These are phyloP conservation scores for human (Homo sapiens) DNA, from an alignment of 2,113 vertebrate genomes.

Conservation along the genomic window GRCh38 chr2:16781501-16782000, in stretches of 20 bases:
- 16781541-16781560: not conserved
- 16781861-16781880: not conserved
- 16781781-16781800: not conserved
- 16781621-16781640: not conserved
- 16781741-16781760: not conserved
- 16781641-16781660: not conserved
- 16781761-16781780: accelerated
- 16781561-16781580: no score
- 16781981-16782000: no score
- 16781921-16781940: accelerated
- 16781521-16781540: not conserved
- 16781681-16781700: not conserved
- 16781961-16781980: not conserved
- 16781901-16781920: not conserved
- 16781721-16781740: not conserved
- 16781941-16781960: not conserved
- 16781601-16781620: not conserved
- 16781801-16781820: not conserved
- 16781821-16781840: not conserved
- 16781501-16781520: not conserved
- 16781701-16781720: not conserved
- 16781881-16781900: not conserved
- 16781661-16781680: not conserved
- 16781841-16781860: not conserved
- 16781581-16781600: no score